Percentiles rank a stretch among this genome's conserved stretches.
Evolutionary conservation across 2,113 vertebrate genomes (phyloP).

Genomic region (Prionailurus bengalensis): DNA sequence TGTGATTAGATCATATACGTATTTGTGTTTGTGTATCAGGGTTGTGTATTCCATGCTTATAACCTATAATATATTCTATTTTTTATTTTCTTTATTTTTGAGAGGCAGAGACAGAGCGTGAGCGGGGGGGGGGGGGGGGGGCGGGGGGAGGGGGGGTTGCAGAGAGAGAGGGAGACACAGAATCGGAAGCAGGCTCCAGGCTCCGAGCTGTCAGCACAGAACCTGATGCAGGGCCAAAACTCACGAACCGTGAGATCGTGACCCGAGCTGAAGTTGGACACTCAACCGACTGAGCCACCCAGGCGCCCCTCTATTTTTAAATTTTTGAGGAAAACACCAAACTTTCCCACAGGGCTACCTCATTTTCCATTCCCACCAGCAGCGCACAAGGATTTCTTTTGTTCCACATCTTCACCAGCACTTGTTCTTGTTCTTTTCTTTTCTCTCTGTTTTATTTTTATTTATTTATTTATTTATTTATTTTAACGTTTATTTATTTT

Average conservation of each 20-base stretch:
- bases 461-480: no score
- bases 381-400: neutral
- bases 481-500: no score
- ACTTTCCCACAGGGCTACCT: neutral
- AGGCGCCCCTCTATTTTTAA: neutral
- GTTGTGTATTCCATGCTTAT: neutral
- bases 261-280: no score
- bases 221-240: no score
- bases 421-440: neutral
- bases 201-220: no score
- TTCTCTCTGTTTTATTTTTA: neutral
- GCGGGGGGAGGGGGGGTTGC: no score
- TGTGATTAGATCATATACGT: neutral
- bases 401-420: neutral
- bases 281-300: no score
- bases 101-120: no score
- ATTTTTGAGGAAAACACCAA: neutral
- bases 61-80: neutral
- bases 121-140: no score
- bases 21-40: neutral
- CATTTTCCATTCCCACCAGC: neutral
- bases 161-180: no score
- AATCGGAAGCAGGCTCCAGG: no score
- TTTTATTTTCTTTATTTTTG: neutral
- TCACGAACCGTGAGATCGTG: no score